Conservation (phyloP, 2,888 invertebrate genomes). For the Graphium colonna region DNA sequence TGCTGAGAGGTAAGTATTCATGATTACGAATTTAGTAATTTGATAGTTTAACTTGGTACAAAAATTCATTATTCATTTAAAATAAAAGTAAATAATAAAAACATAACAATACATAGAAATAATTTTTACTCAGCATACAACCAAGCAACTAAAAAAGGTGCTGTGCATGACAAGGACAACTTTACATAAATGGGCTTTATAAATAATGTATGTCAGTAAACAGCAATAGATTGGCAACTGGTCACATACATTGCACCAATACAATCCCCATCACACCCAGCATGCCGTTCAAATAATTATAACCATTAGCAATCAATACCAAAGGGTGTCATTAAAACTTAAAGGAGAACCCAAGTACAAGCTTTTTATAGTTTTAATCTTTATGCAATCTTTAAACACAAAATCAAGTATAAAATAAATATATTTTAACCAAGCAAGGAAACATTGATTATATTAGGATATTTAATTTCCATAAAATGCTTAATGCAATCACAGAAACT, state of each 20-base stretch:
- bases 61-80: no score
- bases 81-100: no score
- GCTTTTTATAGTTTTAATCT: no score
- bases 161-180: conserved; percentile 10
- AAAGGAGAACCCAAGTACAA: not conserved
- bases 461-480: no score
- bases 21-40: no score
- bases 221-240: conserved; percentile 10
- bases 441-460: no score
- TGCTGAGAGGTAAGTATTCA: conserved; percentile 96
- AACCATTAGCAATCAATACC: not conserved
- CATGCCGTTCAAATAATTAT: not conserved
- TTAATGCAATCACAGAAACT: no score
- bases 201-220: conserved; percentile 20
- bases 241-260: conserved; percentile 14
- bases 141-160: conserved; percentile 15
- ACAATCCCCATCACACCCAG: conserved; percentile 8
- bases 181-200: conserved; percentile 21
- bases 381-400: no score
- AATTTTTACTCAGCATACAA: not conserved
- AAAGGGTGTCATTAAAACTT: not conserved
- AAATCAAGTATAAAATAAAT: no score
- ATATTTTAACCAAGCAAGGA: no score
- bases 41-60: no score
- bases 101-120: not conserved